Conservation (phyloP, 1,140 invertebrate genomes). For the Scaptomyza hsui region DNA sequence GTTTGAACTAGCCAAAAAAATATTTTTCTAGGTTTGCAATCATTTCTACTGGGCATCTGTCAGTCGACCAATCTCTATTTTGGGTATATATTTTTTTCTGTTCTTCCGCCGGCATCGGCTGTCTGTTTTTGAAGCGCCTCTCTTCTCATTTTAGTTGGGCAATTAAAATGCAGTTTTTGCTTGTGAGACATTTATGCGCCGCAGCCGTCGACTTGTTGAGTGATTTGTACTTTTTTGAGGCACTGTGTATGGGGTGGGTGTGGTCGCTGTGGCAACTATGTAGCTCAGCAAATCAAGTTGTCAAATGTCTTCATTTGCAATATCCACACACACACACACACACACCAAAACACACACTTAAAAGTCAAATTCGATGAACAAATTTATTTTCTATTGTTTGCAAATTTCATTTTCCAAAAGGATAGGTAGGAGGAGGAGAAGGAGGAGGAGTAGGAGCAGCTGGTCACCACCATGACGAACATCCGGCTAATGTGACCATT, state of each 20-base stretch:
- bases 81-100: slow-evolving; percentile 6
- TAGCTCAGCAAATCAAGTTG: slow-evolving; percentile 60
- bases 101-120: slow-evolving; percentile 52
- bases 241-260: slow-evolving; percentile 40
- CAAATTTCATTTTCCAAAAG: slow-evolving; percentile 59
- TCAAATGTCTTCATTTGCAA: slow-evolving; percentile 43
- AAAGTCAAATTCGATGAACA: slow-evolving; percentile 64
- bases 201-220: slow-evolving; percentile 58
- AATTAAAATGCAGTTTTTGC: slow-evolving; percentile 75
- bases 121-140: slow-evolving; percentile 49
- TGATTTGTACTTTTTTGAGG: slow-evolving; percentile 63
- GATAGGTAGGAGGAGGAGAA: neutral
- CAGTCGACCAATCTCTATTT: neutral
- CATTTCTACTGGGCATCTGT: neutral
- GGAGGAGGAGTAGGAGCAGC: slow-evolving; percentile 27
- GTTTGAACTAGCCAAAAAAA: too few species aligned
- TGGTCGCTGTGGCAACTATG: slow-evolving; percentile 47
- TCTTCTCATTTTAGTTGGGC: slow-evolving; percentile 50
- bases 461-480: slow-evolving; percentile 63
- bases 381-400: slow-evolving; percentile 75
- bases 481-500: slow-evolving; percentile 71
- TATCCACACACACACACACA: neutral
- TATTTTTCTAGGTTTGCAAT: too few species aligned
- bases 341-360: slow-evolving; percentile 26
- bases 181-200: slow-evolving; percentile 73